phyloP scores from a whole-genome alignment of 2,113 vertebrate genomes.

The Chloropsis hardwickii region DNA sequence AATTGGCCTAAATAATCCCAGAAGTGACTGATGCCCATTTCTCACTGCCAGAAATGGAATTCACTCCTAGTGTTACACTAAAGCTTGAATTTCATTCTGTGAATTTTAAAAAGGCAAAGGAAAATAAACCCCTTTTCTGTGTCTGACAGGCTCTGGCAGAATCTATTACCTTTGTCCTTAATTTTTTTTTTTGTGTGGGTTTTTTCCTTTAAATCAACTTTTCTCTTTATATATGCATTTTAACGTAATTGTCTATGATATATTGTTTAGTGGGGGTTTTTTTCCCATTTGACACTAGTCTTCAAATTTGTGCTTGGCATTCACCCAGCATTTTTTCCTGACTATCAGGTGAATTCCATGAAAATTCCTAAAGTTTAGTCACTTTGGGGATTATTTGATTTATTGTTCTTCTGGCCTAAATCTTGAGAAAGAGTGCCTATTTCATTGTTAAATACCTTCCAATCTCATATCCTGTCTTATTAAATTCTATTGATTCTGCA shows the following conservation, averaged over 20 bases:
- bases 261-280: rapidly evolving
- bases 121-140: not conserved
- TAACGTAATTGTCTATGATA: not conserved
- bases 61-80: not conserved
- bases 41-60: not conserved
- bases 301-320: not conserved
- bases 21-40: not conserved
- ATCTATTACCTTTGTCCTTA: not conserved
- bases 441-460: not conserved
- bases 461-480: not conserved
- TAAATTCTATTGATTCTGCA: not conserved
- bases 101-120: not conserved
- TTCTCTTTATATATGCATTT: not conserved
- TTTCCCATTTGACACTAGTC: not conserved
- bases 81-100: not conserved
- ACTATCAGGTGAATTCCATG: not conserved
- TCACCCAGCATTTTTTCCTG: not conserved
- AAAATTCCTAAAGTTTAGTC: not conserved
- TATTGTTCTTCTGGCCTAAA: not conserved
- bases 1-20: not conserved
- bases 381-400: not conserved
- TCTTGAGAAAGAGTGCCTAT: not conserved
- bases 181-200: not conserved
- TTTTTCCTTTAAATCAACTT: not conserved
- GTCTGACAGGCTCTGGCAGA: not conserved